Evolutionary conservation across 1,140 invertebrate genomes (phyloP), one percentile per base, ranked within the genome.

Genomic region (Drosophila bocki): DNA sequence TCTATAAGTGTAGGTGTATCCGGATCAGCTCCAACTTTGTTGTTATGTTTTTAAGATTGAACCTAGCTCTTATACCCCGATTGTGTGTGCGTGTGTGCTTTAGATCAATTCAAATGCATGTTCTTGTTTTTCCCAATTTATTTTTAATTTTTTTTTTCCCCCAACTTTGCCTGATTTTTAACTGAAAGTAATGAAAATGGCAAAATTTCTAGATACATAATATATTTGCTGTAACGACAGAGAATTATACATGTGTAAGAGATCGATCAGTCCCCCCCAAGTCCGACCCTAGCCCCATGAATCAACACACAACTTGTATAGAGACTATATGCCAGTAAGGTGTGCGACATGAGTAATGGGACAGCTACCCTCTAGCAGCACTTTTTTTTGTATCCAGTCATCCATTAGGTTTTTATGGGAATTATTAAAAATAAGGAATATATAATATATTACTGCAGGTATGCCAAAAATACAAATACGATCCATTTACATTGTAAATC

Each of bases 41-140:
- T 84, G 82, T 86, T 84, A 84, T 84, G 78, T 84, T 84, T 84
- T 84, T 86, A 84, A 84, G 53, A 39, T 82, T 75, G 56, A 72
- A 77, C 60, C 51, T 80, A 76, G 78, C 48, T 60, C 80, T 75
- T 80, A 70, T 54, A 3, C 19, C 44, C 44, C 19, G 11, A 1
- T 44, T 11, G 42, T 17, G n/a, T 45, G 42, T 22, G 63, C 22
- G 64, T 47, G 51, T 32, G 58, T 67, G 47, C 39, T 29, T 51
- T 51, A 67, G 44, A 67, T 57, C 53, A 51, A 33, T 60, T 50
- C 32, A 17, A 51, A 45, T 19, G 61, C 61, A 11, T 61, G 19
- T n/a, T 70, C 17, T 32, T 51, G 26, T 54, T 42, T 57, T 57
- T 37, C 8, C 26, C 26, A 29, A 26, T 29, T 29, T 42, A 0